Base-by-base conservation (phyloP, 2,113 vertebrate species). In the Phaethornis superciliosus region DNA sequence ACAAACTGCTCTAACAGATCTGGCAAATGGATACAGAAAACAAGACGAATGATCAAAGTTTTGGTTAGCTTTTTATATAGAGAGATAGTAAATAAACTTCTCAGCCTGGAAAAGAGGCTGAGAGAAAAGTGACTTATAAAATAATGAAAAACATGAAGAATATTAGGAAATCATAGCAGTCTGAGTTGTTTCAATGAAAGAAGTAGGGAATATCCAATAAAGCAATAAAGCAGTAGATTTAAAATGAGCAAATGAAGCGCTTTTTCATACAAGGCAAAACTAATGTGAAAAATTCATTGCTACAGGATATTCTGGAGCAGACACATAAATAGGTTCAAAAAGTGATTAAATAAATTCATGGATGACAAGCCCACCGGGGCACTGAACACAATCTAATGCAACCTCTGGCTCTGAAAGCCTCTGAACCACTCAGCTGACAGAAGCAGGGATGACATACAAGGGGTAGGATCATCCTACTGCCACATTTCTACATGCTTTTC, bases 351-450 rank as follows among this genome's bases (percentile, higher is more conserved):
- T 65, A 67, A 86, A 91, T 90, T 88, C 64, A 83, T 4, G 15
- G 85, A 80, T 85, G 85, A 94, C 71, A 94, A 79, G 60, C 22
- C 59, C 47, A 88, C 83, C 56, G 56, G 37, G 69, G 67, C 83
- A 94, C 81, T 94, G 88, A 91, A 88, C 71, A 77, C 47, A 93
- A 85, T 55, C 68, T 90, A 91, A 85, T 59, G 68, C 71, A 93
- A 85, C 37, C 78, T 88, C 76, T 94, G 85, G 55, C 85, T 90
- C 88, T 1, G 2, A 93, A 81, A 85, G 51, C 75, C 68, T 82
- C 63, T 59, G 79, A 85, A 82, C 24, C 47, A 65, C 63, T 74
- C 46, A 42, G 76, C 59, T 86, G 80, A 88, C 56, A 83, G 60
- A 65, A 70, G 37, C 1, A 1, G 24, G 33, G 51, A 74, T 74